Base-by-base conservation (phyloP, 2,888 invertebrate genomes). In the Perithous albicinctus region DNA sequence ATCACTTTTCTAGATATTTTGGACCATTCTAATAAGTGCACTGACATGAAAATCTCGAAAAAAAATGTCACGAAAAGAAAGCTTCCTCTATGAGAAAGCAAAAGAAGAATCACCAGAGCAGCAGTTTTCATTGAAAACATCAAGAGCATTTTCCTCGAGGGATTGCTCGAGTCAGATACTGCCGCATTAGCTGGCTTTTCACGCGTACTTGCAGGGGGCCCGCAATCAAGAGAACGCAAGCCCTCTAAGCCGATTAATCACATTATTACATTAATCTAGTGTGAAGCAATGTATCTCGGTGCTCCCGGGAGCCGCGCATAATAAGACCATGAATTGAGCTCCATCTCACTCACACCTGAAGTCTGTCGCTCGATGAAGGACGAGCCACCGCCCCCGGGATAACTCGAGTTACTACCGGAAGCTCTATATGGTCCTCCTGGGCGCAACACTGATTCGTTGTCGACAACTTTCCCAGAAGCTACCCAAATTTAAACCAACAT, bases 231-330 rank as follows among this genome's bases (percentile, higher is more conserved):
- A 84, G 81, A n/a, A 82, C 78, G 77, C 77, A 84, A 82, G 85
- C 76, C 80, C 80, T 77, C 84, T 72, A 18, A 29, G 67, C 80
- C 85, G 85, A 88, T 89, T 89, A 88, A 89, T 89, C 87, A 88
- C 85, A 85, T 85, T 83, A 85, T 88, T 85, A 85, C 86, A 84
- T 88, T 87, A 88, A 89, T 87, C 86, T 84, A 72, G 78, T 70
- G 70, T 82, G 63, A 46, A 48, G 80, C 79, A 86, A 85, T 85
- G 83, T 77, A 85, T 86, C 83, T 75, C 69, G 18, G 51, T 70
- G 78, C 20, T 51, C 70, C 69, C 77, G 64, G 63, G 80, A 64
- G 82, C 81, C 77, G 79, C 78, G 78, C 67, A 59, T 80, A 74
- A 74, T 74, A 72, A 66, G 77, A 73, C 77, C 46, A 26, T 77